Base-by-base conservation (phyloP, 1,140 invertebrate genomes). In the Halesus radiatus region DNA sequence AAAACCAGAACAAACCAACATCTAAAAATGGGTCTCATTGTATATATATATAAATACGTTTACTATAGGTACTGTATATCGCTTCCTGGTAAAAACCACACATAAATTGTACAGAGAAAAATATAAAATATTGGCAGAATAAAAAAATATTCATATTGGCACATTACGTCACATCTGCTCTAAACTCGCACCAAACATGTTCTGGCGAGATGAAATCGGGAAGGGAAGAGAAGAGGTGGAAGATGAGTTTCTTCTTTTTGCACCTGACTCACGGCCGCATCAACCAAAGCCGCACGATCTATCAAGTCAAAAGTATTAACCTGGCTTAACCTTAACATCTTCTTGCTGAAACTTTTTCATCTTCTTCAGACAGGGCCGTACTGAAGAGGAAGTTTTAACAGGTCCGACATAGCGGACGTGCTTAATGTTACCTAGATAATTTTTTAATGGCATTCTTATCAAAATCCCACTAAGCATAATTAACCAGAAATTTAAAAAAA, bases 281-380 rank as follows among this genome's bases (percentile, higher is more conserved):
- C 23, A 58, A 16, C 4, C 32, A 56, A 70, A 78, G 62, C 76
- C 53, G 22, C 20, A 32, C 62, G 64, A 78, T 78, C 76, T 26
- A 70, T 70, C 76, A 66, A 77, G 76, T 70, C 50, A 54, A 70
- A 78, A 78, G 76, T 78, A 78, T 78, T 78, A 78, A 62, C 76
- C 76, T 56, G 56, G 52, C 37, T 78, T 78, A 68, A 54, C 23
- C 50, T 54, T 56, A 23, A 52, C 22, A 77, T 66, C 58, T 77
- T 64, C 53, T 29, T 56, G 50, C 29, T 23, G 23, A 74, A 72
- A 52, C 18, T 52, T 72, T 18, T 7, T 29, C 26, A 68, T 20
- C 37, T 52, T 72, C 37, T 72, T 52, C 22, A 13, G 37, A 3
- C 37, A 45, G 37, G 37, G 1, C 37, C 37, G 37, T 45, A 45